Conservation (phyloP, 2,113 vertebrate species). For the Butorides virescens region DNA sequence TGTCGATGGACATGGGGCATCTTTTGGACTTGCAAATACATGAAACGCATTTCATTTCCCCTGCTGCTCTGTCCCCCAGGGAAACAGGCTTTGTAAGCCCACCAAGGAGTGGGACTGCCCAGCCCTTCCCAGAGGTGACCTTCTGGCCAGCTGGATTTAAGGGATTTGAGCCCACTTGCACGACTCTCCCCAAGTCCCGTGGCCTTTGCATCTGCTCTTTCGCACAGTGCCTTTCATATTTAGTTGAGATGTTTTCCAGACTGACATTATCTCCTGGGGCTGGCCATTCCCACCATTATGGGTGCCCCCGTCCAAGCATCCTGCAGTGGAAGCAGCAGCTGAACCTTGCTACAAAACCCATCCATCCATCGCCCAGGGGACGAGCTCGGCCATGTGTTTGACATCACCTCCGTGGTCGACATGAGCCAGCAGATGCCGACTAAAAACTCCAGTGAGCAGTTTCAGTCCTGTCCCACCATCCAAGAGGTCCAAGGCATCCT, state of each 20-base stretch:
- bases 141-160: background rate
- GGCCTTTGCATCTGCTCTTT: background rate
- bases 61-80: background rate
- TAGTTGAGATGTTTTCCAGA: background rate
- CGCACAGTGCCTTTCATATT: fast-evolving
- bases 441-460: background rate
- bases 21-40: background rate
- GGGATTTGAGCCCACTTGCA: background rate
- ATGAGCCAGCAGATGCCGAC: background rate
- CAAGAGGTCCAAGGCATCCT: background rate
- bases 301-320: background rate
- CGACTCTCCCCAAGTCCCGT: background rate
- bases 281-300: background rate
- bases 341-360: background rate
- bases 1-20: too few relatives aligned
- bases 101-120: fast-evolving
- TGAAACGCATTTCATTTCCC: background rate
- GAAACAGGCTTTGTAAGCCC: background rate
- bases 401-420: background rate
- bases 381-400: background rate
- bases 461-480: background rate
- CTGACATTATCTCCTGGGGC: background rate
- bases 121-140: background rate
- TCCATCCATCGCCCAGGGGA: background rate
- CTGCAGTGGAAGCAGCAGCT: background rate